Conservation (phyloP, 2,113 vertebrate species). For the Scomber colias region DNA sequence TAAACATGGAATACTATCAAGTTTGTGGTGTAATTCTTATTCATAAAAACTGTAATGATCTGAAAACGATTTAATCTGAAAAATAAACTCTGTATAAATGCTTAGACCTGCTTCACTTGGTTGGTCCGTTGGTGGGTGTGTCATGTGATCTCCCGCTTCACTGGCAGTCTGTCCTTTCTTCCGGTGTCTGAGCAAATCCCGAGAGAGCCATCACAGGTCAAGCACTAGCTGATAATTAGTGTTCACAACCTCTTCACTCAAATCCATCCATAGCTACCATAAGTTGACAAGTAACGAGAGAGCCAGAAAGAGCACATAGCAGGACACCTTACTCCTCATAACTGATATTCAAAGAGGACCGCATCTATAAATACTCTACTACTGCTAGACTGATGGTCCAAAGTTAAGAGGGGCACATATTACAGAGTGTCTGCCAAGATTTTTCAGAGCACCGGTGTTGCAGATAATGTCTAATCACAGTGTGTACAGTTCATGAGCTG, state of each 20-base stretch:
- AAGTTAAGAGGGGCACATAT: constrained; percentile 12
- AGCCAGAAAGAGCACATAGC: constrained; percentile 22
- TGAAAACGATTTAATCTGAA: neutral
- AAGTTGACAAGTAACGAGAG: constrained; percentile 42
- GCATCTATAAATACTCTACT: constrained; percentile 48
- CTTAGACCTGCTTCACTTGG: neutral
- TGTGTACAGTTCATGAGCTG: neutral
- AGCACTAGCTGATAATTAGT: constrained; percentile 12
- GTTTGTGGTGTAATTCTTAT: neutral
- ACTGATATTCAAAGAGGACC: constrained; percentile 3
- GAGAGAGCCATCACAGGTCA: constrained; percentile 14
- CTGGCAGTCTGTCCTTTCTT: constrained; percentile 3
- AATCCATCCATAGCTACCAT: constrained; percentile 8
- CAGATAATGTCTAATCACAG: constrained; percentile 15
- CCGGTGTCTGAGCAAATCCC: neutral
- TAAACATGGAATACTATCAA: neutral
- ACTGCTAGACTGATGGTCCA: constrained; percentile 10
- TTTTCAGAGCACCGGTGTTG: neutral
- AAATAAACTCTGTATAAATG: neutral
- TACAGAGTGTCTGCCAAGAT: constrained; percentile 10
- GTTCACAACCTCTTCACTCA: constrained; percentile 32
- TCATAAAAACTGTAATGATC: neutral
- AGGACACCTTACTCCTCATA: neutral
- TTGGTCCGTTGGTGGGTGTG: neutral
- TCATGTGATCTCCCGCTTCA: neutral